Evolutionary conservation across 64 coral and sea anemone species (phyloP), one percentile per base, ranked within the genome.

Genomic region (Platygyra sinensis): DNA sequence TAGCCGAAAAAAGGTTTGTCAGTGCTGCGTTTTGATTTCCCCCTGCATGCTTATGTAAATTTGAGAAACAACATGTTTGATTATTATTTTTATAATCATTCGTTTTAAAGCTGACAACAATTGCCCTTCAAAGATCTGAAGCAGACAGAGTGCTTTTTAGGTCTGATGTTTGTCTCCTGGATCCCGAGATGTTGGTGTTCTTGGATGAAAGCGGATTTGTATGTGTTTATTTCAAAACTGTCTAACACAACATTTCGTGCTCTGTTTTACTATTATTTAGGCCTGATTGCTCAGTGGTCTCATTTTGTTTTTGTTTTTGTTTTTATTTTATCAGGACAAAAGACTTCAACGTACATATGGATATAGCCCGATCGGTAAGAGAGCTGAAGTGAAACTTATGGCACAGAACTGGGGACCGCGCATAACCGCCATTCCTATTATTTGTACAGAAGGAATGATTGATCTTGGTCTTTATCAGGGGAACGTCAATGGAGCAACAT

Each of bases 161-260:
- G 72, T 80, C 89, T 29, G 18, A 83, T 30, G 49, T 71, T 80
- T 91, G 79, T 62, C 67, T 83, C 14, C 72, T 91, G 46, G 24
- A 72, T 36, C 30, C 78, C 38, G 77, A 91, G 14, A 83, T 84
- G 89, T 60, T 82, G 7, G 63, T 90, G 25, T 82, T 90, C 38
- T 78, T 90, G 28, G 89, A 91, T 57, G 89, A 91, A 80, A 91
- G 89, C 82, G 79, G 67, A 18, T 84, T 83, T 91, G 78, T 75
- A 83, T 32, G 80, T 91, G 4, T 16, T 20, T 8, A 5, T 46
- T 46, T 46, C n/a, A 5, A 8, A 50, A 5, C 42, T 5, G 42
- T 46, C 42, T 46, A 46, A 42, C 39, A 38, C 38, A 42, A 6
- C 38, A 8, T 76, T 76, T 76, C 18, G 31, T 24, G 5, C 31